These are phyloP conservation scores for Euzophera pinguis DNA, from an alignment of 2,888 invertebrate species.

Conservation along the genomic window DNA sequence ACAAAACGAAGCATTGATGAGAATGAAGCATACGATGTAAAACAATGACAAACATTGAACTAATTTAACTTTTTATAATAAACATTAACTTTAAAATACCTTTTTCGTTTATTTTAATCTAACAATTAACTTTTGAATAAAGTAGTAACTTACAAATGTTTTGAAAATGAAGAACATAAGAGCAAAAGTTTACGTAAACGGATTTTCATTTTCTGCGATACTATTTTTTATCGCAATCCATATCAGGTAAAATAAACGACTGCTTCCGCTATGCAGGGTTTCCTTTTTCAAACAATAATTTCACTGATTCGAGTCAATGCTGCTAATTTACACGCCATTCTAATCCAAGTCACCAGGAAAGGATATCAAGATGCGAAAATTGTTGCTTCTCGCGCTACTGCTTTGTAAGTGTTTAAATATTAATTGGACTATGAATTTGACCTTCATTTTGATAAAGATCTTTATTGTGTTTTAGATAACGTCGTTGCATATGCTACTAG, in stretches of 20 bases:
- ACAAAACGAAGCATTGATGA: constrained; percentile 39
- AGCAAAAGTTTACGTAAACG: neutral
- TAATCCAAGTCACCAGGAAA: constrained; percentile 19
- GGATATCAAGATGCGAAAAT: constrained; percentile 52
- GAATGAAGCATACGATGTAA: constrained; percentile 36
- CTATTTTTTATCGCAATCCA: constrained; percentile 35
- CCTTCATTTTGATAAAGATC: constrained; percentile 20
- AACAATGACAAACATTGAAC: neutral
- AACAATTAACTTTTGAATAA: neutral
- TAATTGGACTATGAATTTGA: constrained; percentile 16
- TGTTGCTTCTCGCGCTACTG: constrained; percentile 58
- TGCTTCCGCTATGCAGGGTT: constrained; percentile 40
- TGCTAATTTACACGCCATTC: constrained; percentile 31
- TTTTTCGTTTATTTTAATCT: neutral
- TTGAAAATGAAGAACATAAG: neutral
- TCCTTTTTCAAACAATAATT: constrained; percentile 41
- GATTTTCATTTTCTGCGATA: neutral
- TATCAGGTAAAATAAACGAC: constrained; percentile 34
- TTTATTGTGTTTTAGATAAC: constrained; percentile 53
- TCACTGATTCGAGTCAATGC: constrained; percentile 32
- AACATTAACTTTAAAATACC: constrained; percentile 7
- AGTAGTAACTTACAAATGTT: neutral
- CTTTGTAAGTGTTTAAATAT: constrained; percentile 54
- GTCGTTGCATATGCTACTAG: constrained; percentile 46
- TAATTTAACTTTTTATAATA: constrained; percentile 18